These are phyloP conservation scores for Callinectes sapidus DNA, from an alignment of 2,888 invertebrate species.

Conservation along the genomic window DNA sequence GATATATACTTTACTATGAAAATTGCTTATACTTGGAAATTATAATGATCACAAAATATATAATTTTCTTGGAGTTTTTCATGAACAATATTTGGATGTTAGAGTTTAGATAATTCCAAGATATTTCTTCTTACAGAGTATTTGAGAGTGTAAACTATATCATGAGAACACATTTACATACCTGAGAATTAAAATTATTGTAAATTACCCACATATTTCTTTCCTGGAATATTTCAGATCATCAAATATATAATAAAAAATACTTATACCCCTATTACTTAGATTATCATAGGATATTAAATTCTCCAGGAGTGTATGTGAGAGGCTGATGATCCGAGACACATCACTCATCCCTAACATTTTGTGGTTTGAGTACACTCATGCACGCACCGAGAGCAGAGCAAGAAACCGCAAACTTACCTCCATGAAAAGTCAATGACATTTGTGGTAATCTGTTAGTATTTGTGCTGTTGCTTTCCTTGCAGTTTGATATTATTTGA, in stretches of 20 bases:
- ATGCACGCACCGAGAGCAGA: slow-evolving; percentile 88
- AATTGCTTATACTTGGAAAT: no score
- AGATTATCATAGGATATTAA: no score
- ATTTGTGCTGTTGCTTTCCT: background rate
- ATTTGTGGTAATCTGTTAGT: slow-evolving; percentile 31
- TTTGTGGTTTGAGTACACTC: slow-evolving; percentile 94
- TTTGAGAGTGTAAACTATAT: no score
- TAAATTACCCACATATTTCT: no score
- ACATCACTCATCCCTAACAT: slow-evolving; percentile 94
- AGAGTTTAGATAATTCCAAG: background rate
- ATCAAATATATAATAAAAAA: no score
- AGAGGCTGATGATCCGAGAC: slow-evolving; percentile 89
- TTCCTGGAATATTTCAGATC: no score
- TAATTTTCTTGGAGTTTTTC: background rate
- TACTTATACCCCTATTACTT: no score
- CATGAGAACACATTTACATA: no score
- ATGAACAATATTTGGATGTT: background rate
- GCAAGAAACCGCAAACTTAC: slow-evolving; percentile 83
- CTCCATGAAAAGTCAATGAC: slow-evolving; percentile 71
- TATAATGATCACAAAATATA: no score
- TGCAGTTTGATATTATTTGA: background rate
- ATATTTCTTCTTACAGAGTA: background rate
- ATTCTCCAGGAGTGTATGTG: slow-evolving; percentile 85
- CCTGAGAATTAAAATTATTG: no score
- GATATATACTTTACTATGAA: no score